A percentile compares a stretch with the other conserved stretches of the same genome.
Conservation (phyloP, 1,140 invertebrate species). For the Saccostrea echinata region DNA sequence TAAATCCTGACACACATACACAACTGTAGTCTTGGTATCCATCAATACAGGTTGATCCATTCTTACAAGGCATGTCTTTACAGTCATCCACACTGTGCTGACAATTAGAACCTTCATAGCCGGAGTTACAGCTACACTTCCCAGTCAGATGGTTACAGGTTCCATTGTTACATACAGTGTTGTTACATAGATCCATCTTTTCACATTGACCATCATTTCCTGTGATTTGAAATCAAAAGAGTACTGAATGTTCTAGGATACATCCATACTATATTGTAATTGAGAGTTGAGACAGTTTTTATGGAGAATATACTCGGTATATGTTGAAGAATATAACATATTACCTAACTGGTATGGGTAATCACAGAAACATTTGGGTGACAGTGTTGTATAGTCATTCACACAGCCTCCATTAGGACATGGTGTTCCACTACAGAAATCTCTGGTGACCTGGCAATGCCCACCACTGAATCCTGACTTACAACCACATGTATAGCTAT, state of each 20-base stretch:
- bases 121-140: conserved; percentile 46
- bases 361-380: conserved; percentile 55
- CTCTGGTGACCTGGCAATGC: conserved; percentile 42
- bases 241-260: too few species aligned
- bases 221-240: not conserved
- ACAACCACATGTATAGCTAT: conserved; percentile 57
- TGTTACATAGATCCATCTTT: conserved; percentile 33
- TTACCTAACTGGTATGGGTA: conserved; percentile 49
- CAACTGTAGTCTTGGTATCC: conserved; percentile 43
- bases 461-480: conserved; percentile 43
- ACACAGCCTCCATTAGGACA: conserved; percentile 60
- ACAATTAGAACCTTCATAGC: conserved; percentile 51
- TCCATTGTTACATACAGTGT: conserved; percentile 40
- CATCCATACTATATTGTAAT: too few species aligned
- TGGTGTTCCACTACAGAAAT: conserved; percentile 41
- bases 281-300: not conserved
- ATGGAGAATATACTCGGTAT: not conserved
- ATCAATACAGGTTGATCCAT: conserved; percentile 46
- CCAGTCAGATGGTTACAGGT: conserved; percentile 29
- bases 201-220: conserved; percentile 5
- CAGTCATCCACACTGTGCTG: conserved; percentile 54
- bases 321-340: not conserved
- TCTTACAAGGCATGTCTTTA: conserved; percentile 28
- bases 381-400: conserved; percentile 51
- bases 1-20: conserved; percentile 38